Base-by-base conservation (phyloP, 1,140 invertebrate genomes). In the Pentalonia nigronervosa region DNA sequence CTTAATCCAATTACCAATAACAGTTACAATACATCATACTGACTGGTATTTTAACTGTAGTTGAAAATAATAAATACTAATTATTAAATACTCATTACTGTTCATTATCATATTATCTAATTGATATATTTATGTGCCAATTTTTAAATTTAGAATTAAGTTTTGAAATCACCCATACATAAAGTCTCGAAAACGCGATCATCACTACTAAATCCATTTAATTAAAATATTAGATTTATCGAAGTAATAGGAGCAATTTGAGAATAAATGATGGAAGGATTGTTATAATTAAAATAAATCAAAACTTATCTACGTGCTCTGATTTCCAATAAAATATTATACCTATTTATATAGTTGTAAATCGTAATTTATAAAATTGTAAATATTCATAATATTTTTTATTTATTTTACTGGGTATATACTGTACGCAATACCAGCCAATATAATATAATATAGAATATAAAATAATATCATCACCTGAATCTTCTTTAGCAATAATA, bases 1-100 rank as follows among this genome's bases (percentile, higher is more conserved):
- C 41, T 86, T 47, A 86, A 86, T 86, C 84, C 25, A 86, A 86
- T 86, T 86, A 86, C 84, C 84, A 45, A 86, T 86, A 45, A 86
- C 41, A 86, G 84, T 45, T 86, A 9, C 41, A 47, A 23, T 86
- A 86, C n/a, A 86, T 86, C 41, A 86, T 14, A 47, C 41, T 86
- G 41, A 47, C 47, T 86, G 8, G 41, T 86, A 11, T 45, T 86
- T 41, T 86, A 86, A 86, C 41, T 30, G 47, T 86, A 47, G 23
- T 84, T 25, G 21, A 30, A 41, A 25, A 86, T 25, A 41, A 86
- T 86, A 86, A 86, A 86, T 86, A 86, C 41, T 47, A 86, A 86
- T 86, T 86, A 86, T 14, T 47, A 86, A 25, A 47, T 86, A 30
- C 41, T 23, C 41, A 41, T 86, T 9, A 86, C 45, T 86, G 47